Base-by-base conservation (phyloP, 2,113 vertebrate genomes). In the Chloebia gouldiae region DNA sequence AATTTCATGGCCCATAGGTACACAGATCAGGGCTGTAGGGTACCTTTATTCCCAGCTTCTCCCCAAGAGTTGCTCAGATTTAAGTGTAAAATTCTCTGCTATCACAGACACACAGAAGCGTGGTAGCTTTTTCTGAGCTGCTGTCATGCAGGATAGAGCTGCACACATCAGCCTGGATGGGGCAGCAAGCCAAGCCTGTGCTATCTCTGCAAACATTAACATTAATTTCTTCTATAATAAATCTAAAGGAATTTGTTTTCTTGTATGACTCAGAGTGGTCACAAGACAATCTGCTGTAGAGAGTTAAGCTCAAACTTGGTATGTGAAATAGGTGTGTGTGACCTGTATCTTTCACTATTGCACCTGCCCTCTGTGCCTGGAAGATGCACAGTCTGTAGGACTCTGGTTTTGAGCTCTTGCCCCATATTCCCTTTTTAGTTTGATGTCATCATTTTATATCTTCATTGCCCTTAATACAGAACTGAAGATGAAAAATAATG, bases 241-340 rank as follows among this genome's bases (percentile, higher is more conserved):
- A 95, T 44, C 40, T 15, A 2, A n/a, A 86, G 90, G 90, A 88
- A 84, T 90, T 73, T 35, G 56, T 92, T 95, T 90, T 96, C 93
- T 84, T 0, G 0, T 25, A 6, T 96, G 93, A 96, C 71, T 96
- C 94, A 90, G 88, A 56, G 33, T 10, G 49, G 76, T 93, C 93
- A 94, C 68, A 70, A 80, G 92, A 40, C 17, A 31, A 6, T 4
- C 5, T 2, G 39, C 45, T 51, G 13, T 4, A 5, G 75, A 82
- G 68, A 53, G 13, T 21, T 51, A 44, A 83, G 80, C 68, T 72
- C 5, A 16, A 19, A 37, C 9, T 13, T 24, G 21, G 24, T 56
- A 45, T 11, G 75, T 64, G 82, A 61, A 70, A 30, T 9, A 49
- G 57, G 54, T 10, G 50, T 50, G 54, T 25, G 60, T 39, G 93